Base-by-base conservation (phyloP, 2,888 invertebrate species). In the Hypercompe scribonia region DNA sequence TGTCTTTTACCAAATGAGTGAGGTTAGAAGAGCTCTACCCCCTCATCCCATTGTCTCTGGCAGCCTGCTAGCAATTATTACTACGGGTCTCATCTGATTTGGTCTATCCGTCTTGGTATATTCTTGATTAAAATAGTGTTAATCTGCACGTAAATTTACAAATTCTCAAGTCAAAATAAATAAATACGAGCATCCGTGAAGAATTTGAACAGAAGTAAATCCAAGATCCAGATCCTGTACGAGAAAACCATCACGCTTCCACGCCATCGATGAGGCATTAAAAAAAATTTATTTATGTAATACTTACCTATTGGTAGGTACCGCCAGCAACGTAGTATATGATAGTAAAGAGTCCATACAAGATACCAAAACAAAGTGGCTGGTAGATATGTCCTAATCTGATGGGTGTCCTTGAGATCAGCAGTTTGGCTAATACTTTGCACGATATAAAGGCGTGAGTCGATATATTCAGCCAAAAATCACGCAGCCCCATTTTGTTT, bases 241-340 rank as follows among this genome's bases (percentile, higher is more conserved):
- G n/a, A n/a, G n/a, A n/a, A n/a, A n/a, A n/a, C n/a, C n/a, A n/a
- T n/a, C n/a, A n/a, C n/a, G n/a, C n/a, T n/a, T 58, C 28, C 15
- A 28, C 28, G 28, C 28, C 13, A 54, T 28, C 11, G n/a, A 54
- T 28, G n/a, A 3, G 54, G 11, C 54, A 11, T n/a, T 11, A 31
- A 61, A 31, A 8, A 24, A 24, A 50, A 50, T 50, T n/a, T 50
- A 50, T 50, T 3, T 54, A 8, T 15, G 5, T 28, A 28, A 15
- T 28, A 61, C 61, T 90, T 88, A 96, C 96, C 96, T 96, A 88
- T 97, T 97, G n/a, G 97, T 97, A n/a, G n/a, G 97, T 97, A n/a
- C 98, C 98, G 8, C 98, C 98, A 34, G 97, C 96, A 33, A 95
- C 90, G 89, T 96, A 98, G 92, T 98, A 98, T 70, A 98, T 94